Conservation (phyloP, 2,888 invertebrate genomes). For the Chymomyza procnemis region DNA sequence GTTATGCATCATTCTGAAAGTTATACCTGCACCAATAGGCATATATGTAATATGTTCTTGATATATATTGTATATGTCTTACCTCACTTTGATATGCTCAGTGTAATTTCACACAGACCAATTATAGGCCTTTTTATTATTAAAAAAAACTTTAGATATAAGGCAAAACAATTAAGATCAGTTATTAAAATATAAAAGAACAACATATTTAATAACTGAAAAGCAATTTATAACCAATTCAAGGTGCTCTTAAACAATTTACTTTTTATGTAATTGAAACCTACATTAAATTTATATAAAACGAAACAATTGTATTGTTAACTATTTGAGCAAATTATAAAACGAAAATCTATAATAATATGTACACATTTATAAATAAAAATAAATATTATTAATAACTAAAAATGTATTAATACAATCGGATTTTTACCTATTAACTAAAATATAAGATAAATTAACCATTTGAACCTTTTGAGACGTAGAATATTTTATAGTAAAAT, state of each 20-base stretch:
- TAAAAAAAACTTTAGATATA: constrained; percentile 12
- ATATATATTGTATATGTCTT: neutral
- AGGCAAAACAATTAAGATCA: neutral
- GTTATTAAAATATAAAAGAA: neutral
- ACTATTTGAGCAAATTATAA: constrained; percentile 28
- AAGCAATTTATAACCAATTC: constrained; percentile 31
- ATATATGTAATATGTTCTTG: neutral
- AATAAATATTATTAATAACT: constrained; percentile 31
- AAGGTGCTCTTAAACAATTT: constrained; percentile 32
- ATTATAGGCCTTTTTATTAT: constrained; percentile 15
- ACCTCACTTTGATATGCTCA: constrained; percentile 2
- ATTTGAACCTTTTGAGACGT: no score
- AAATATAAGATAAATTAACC: no score
- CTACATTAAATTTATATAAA: constrained; percentile 9
- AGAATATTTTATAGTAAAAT: no score
- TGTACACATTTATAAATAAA: constrained; percentile 4
- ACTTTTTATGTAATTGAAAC: constrained; percentile 28
- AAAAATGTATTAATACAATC: neutral
- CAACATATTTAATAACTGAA: constrained; percentile 8
- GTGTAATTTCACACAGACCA: constrained; percentile 21
- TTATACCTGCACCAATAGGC: neutral
- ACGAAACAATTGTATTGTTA: constrained; percentile 12
- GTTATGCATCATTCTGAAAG: neutral
- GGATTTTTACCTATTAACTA: neutral
- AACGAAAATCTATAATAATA: constrained; percentile 30